phyloP scores from a whole-genome alignment of 2,888 invertebrate genomes.

The Lepidocyrtoides sp. region DNA sequence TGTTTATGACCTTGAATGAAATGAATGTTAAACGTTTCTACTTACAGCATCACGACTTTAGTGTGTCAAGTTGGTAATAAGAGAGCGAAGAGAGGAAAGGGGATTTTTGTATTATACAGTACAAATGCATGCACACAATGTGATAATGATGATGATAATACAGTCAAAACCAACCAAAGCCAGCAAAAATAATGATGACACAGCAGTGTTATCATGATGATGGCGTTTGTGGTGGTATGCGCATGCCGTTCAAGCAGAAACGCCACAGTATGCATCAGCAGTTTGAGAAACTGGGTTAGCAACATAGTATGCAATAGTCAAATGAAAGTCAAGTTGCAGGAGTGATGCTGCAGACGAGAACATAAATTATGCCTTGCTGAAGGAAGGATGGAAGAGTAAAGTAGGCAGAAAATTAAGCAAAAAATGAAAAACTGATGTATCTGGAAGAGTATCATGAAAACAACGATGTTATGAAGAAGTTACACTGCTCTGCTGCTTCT shows the following conservation, averaged over 20 bases:
- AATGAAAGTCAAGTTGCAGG: constrained; percentile 26
- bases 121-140: neutral
- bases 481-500: neutral
- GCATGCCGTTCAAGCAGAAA: no score
- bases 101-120: neutral
- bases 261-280: neutral
- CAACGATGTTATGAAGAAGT: constrained; percentile 9
- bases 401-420: constrained; percentile 46
- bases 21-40: constrained; percentile 43
- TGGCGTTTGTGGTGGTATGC: neutral
- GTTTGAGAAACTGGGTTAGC: constrained; percentile 62
- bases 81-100: neutral
- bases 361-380: neutral
- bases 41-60: constrained; percentile 39
- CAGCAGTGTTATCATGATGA: neutral
- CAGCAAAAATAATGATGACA: constrained; percentile 30
- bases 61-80: constrained; percentile 42
- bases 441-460: neutral
- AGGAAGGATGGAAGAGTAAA: neutral
- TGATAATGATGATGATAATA: neutral
- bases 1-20: constrained; percentile 78
- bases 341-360: neutral
- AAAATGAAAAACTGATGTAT: constrained; percentile 34
- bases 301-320: constrained; percentile 24
- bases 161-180: constrained; percentile 30